Evolutionary conservation across 2,113 vertebrate genomes (phyloP), one percentile per base, ranked within the genome.

Genomic region (Atrichornis clamosus): DNA sequence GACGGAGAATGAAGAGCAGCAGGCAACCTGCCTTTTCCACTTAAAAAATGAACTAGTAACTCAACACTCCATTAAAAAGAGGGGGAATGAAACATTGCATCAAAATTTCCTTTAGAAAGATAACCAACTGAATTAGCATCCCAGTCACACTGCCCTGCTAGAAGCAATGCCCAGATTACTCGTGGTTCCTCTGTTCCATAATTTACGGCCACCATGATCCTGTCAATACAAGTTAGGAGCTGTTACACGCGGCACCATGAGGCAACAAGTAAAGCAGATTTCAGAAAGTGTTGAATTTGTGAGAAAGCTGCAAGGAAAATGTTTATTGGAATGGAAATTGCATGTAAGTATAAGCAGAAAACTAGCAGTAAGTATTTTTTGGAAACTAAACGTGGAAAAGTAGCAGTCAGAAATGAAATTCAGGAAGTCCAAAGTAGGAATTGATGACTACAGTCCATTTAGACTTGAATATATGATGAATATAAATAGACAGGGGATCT

Each of bases 381-480:
- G 94, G 94, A 95, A 92, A 47, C 68, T 53, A 24, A 5, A 70
- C 39, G 60, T 89, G 94, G 94, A 96, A 95, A 95, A 95, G 83
- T 30, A 94, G 88, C 77, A 84, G 95, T 94, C 95, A 95, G 83
- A 93, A 88, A 59, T 42, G 7, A 93, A 94, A 81, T 70, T 55
- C 88, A 89, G 83, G 80, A 95, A 89, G 91, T 55, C 39, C 60
- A 70, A 70, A 62, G 64, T 46, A 89, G 87, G 80, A 96, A 77
- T 35, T 28, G 42, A 65, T 93, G 92, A 95, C 72, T 85, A 35
- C 28, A 90, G 86, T 27, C 33, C 60, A 56, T 84, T 88, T 80
- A 84, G 63, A 63, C 58, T 52, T 55, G 63, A 77, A 70, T 58
- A 53, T n/a, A 92, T 19, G 55, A 74, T 50, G 47, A 53, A 78